Base-by-base conservation (phyloP, 1,140 invertebrate species). In the Sesamia nonagrioides region DNA sequence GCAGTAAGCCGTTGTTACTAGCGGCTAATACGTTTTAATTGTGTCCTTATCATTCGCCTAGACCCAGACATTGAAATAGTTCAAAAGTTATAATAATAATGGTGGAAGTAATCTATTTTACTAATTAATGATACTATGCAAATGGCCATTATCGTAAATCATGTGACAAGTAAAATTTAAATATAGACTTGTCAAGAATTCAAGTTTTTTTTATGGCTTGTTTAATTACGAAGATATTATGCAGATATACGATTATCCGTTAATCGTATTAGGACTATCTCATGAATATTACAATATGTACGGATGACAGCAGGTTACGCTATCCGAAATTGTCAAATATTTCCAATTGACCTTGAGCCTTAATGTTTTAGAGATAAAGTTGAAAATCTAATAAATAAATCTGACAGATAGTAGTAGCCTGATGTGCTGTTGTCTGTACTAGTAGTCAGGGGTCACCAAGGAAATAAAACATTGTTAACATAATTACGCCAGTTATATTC, bases 401-500 rank as follows among this genome's bases (percentile, higher is more conserved):
- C n/a, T n/a, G n/a, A n/a, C n/a, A n/a, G n/a, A n/a, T n/a, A n/a
- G n/a, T n/a, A n/a, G n/a, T n/a, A n/a, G n/a, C n/a, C n/a, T n/a
- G n/a, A n/a, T n/a, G n/a, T n/a, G n/a, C n/a, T n/a, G n/a, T n/a
- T n/a, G n/a, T n/a, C n/a, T n/a, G n/a, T n/a, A 73, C 35, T 9
- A 33, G 17, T 11, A 56, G 48, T 50, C 50, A 71, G n/a, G 21
- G 58, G 73, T 63, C 58, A 74, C 8, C 54, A 18, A 74, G 37
- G 58, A 75, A 77, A 77, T 77, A 77, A 77, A 77, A 77, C 74
- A 54, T 68, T 42, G 33, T 66, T 68, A 77, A 77, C 61, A 68
- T 54, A 76, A 52, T 73, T 72, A 66, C 60, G 58, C 50, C 48
- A 45, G 56, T 74, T 73, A 50, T 78, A 78, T 78, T 61, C 63